Evolutionary conservation across 2,113 vertebrate genomes (phyloP).

Genomic region (Taurulus bubalis): DNA sequence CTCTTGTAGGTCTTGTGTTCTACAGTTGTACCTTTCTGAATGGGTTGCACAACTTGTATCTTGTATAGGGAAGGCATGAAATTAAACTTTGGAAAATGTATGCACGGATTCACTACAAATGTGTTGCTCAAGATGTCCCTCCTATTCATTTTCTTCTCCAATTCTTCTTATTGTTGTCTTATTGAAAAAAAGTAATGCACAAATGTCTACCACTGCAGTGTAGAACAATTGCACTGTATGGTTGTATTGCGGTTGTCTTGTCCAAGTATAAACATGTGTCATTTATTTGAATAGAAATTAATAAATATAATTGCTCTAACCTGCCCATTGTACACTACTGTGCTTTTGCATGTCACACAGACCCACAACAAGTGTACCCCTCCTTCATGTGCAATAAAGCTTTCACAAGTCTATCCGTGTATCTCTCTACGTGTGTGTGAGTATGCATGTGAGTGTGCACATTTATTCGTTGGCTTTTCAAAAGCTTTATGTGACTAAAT

Average conservation of each 20-base stretch:
- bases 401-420: neutral
- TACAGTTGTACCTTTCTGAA: neutral
- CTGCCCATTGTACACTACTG: neutral
- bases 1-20: conserved; percentile 25
- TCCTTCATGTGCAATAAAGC: neutral
- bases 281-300: conserved; percentile 12
- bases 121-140: neutral
- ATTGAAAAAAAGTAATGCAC: neutral
- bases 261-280: conserved; percentile 24
- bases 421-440: neutral
- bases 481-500: neutral
- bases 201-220: neutral
- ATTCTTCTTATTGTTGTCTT: neutral
- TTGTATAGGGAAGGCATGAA: neutral
- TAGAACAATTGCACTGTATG: neutral
- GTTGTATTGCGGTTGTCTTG: conserved; percentile 33
- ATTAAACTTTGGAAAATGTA: neutral
- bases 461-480: neutral
- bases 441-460: neutral
- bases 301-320: conserved; percentile 24
- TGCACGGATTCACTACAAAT: conserved; percentile 3
- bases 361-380: neutral
- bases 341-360: conserved; percentile 8
- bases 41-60: neutral
- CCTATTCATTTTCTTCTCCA: neutral